Evolutionary conservation across 2,113 vertebrate genomes (phyloP).

Genomic region (Ailurus styani): DNA sequence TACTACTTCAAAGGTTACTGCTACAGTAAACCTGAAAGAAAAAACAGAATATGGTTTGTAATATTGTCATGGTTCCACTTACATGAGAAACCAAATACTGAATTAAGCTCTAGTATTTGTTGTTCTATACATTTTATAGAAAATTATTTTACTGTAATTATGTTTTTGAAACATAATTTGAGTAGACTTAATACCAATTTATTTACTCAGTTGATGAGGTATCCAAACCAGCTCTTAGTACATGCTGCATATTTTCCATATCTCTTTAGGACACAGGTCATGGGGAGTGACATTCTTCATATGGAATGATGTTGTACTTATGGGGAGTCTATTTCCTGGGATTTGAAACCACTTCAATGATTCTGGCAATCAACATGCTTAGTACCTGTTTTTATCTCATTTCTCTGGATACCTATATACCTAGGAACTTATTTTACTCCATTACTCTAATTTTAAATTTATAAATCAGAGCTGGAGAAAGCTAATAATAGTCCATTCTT

Average conservation of each 20-base stretch:
- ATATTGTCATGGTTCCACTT: slow-evolving; percentile 13
- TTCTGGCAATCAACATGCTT: not conserved
- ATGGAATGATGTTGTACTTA: not conserved
- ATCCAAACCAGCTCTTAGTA: not conserved
- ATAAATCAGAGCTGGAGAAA: not conserved
- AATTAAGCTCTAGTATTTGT: not conserved
- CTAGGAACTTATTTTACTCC: slow-evolving; percentile 5
- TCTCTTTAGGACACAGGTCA: not conserved
- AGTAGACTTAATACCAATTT: not conserved
- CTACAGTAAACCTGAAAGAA: not conserved
- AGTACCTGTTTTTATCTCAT: slow-evolving; percentile 8
- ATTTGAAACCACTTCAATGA: not conserved
- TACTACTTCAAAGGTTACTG: slow-evolving; percentile 30
- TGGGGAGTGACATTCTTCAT: not conserved
- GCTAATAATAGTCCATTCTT: not conserved
- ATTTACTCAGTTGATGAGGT: not conserved
- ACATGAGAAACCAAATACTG: not conserved
- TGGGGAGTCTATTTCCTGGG: not conserved
- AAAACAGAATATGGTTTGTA: slow-evolving; percentile 24
- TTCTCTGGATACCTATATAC: not conserved
- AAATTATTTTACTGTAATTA: slow-evolving; percentile 23
- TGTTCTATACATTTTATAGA: not conserved
- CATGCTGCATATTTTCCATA: not conserved
- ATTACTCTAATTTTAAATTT: not conserved
- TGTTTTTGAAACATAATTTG: not conserved